Percentiles rank a stretch among this genome's conserved stretches.
These are phyloP conservation scores for Callosobruchus maculatus DNA, from an alignment of 2,888 invertebrate species.

Conservation along the genomic window DNA sequence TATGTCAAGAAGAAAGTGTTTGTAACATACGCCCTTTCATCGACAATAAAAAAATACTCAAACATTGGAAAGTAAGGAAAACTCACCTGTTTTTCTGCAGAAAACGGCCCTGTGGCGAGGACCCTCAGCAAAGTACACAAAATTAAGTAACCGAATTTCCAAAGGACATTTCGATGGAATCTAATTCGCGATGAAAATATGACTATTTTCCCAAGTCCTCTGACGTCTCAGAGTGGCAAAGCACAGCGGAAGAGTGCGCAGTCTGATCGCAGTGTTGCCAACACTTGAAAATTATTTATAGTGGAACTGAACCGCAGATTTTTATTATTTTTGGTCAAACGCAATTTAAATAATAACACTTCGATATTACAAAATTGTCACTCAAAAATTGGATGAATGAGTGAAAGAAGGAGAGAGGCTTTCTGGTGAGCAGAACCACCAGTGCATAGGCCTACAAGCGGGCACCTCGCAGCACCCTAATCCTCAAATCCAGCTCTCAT, in stretches of 20 bases:
- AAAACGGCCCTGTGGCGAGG: not conserved
- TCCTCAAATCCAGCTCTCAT: too few species aligned
- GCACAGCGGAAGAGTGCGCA: slow-evolving; percentile 10
- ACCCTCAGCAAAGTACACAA: not conserved
- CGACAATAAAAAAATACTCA: not conserved
- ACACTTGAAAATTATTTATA: slow-evolving; percentile 13
- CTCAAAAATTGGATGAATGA: too few species aligned
- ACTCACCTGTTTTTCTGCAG: not conserved
- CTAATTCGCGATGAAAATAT: slow-evolving; percentile 19
- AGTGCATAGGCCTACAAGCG: too few species aligned
- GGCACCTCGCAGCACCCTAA: too few species aligned
- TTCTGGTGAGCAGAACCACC: too few species aligned
- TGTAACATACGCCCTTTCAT: not conserved
- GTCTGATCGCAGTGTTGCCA: not conserved
- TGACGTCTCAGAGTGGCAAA: slow-evolving; percentile 27
- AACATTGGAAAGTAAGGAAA: not conserved
- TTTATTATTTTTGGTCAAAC: too few species aligned
- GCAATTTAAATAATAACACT: too few species aligned
- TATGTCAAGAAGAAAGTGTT: not conserved
- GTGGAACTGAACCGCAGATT: too few species aligned
- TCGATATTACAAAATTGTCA: too few species aligned
- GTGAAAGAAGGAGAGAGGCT: too few species aligned
- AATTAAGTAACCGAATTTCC: not conserved
- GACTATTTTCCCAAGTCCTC: slow-evolving; percentile 23
- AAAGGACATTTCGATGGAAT: not conserved